phyloP scores from a whole-genome alignment of 2,888 invertebrate genomes.

The Oxyscelio sp. region DNA sequence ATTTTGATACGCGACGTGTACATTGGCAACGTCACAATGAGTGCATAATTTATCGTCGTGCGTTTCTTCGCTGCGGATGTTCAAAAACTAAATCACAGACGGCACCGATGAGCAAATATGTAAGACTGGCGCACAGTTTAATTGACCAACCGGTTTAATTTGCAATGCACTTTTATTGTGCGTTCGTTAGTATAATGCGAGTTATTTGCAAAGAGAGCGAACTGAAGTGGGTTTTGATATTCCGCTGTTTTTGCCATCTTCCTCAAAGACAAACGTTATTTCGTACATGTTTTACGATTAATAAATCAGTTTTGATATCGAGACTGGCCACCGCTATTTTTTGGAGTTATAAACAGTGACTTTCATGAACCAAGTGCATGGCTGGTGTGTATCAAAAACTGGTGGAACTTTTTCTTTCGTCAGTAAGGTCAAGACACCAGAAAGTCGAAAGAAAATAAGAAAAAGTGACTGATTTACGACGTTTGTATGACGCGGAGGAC shows the following conservation, averaged over 20 bases:
- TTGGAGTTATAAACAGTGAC: slow-evolving; percentile 5
- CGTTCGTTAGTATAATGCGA: slow-evolving; percentile 27
- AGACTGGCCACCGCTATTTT: slow-evolving; percentile 3
- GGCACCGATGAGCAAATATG: slow-evolving; percentile 29
- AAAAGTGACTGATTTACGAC: slow-evolving; percentile 3
- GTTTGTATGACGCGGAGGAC: too few species aligned
- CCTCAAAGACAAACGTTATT: slow-evolving; percentile 1
- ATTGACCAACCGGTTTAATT: slow-evolving; percentile 45
- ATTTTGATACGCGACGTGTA: slow-evolving; percentile 18
- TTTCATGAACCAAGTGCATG: slow-evolving; percentile 2
- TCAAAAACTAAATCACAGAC: slow-evolving; percentile 16
- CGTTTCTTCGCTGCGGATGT: slow-evolving; percentile 10
- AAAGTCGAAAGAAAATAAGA: not conserved
- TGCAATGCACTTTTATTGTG: slow-evolving; percentile 44
- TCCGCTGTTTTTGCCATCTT: not conserved
- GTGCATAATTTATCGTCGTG: slow-evolving; percentile 29
- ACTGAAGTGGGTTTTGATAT: slow-evolving; percentile 6
- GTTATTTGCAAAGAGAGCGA: not conserved
- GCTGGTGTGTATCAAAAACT: not conserved
- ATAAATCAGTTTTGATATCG: slow-evolving; percentile 8
- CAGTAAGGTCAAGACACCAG: not conserved
- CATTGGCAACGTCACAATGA: slow-evolving; percentile 16
- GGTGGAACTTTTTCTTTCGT: not conserved
- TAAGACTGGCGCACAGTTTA: slow-evolving; percentile 35
- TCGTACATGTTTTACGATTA: not conserved